These are phyloP conservation scores for Cardiocondyla obscurior DNA, from an alignment of 1,140 invertebrate genomes.

Conservation along the genomic window DNA sequence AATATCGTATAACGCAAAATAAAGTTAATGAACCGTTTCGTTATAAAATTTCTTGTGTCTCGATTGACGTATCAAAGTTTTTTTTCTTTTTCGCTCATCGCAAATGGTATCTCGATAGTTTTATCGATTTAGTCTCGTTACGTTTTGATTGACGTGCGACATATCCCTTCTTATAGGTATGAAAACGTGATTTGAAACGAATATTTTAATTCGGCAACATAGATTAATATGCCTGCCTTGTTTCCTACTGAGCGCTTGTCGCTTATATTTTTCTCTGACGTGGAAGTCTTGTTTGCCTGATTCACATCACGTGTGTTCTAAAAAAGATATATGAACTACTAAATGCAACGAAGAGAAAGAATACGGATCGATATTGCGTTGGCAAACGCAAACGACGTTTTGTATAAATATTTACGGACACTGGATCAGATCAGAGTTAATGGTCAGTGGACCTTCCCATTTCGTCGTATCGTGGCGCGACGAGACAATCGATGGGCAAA, in stretches of 20 bases:
- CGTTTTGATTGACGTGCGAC: background rate
- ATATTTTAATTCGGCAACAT: background rate
- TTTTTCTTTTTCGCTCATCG: background rate
- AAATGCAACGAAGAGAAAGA: background rate
- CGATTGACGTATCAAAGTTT: background rate
- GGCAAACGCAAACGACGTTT: background rate
- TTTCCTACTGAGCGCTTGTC: background rate
- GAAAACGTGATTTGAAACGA: background rate
- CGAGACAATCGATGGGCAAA: constrained; percentile 18
- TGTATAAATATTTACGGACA: constrained; percentile 41
- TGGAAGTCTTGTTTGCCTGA: background rate
- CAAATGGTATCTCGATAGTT: constrained; percentile 13
- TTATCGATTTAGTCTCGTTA: background rate
- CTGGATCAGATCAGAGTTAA: constrained; percentile 10
- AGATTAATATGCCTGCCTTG: background rate
- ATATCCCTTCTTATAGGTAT: background rate
- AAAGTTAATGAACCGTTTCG: background rate
- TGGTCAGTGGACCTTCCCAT: background rate
- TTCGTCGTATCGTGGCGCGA: constrained; percentile 4
- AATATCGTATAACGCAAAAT: background rate
- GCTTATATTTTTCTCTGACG: background rate
- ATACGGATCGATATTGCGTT: constrained; percentile 23
- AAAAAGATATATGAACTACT: background rate
- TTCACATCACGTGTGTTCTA: background rate
- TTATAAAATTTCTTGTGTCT: background rate